phyloP scores from a whole-genome alignment of 2,797 vertebrate genomes.

The Hydrophis major region DNA sequence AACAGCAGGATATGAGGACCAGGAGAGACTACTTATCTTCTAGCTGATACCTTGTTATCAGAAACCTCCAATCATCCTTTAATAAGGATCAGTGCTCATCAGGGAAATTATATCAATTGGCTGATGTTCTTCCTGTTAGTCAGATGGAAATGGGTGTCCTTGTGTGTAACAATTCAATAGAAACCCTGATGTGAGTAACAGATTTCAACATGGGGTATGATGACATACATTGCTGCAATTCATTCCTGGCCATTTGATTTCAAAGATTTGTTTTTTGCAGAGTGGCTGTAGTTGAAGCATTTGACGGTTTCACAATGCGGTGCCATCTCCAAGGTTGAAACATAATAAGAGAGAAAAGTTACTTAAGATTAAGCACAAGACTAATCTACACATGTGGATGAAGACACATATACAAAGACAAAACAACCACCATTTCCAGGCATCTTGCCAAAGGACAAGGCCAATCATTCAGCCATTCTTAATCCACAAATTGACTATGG shows the following conservation, averaged over 20 bases:
- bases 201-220: constrained; percentile 14
- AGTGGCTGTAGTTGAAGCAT: constrained; percentile 14
- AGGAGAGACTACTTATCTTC: background rate
- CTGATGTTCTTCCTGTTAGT: background rate
- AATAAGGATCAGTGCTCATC: background rate
- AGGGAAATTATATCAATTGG: background rate
- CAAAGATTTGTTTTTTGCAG: background rate
- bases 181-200: constrained; percentile 42
- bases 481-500: background rate
- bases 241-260: background rate
- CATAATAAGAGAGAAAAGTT: background rate
- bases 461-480: background rate
- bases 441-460: constrained; percentile 5
- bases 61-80: background rate
- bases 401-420: background rate
- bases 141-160: constrained; percentile 35
- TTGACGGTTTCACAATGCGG: constrained; percentile 32
- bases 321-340: constrained; percentile 18
- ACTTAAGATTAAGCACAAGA: background rate
- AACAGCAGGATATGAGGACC: background rate
- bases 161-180: background rate
- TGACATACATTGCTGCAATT: background rate
- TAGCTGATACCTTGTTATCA: background rate
- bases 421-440: background rate
- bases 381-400: background rate